Conservation (phyloP, 1,140 invertebrate species). For the Ips nitidus region DNA sequence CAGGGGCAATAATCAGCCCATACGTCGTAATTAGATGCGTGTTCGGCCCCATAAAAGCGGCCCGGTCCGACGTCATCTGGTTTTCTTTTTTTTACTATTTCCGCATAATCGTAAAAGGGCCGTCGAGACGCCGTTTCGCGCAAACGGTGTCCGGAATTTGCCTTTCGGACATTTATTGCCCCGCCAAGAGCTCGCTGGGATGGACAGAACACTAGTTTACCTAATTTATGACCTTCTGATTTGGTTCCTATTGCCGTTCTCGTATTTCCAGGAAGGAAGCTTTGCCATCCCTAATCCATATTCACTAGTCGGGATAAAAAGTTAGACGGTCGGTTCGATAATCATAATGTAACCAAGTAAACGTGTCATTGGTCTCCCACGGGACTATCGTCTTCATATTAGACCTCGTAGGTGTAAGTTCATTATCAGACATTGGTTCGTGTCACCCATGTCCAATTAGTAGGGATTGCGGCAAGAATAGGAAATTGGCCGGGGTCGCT, state of each 20-base stretch:
- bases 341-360: too few species aligned
- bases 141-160: constrained; percentile 52
- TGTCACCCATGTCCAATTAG: constrained; percentile 35
- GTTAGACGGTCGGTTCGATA: too few species aligned
- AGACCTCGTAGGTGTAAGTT: constrained; percentile 23
- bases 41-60: constrained; percentile 40
- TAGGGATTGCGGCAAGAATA: constrained; percentile 29
- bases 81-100: constrained; percentile 51
- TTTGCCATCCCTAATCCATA: neutral
- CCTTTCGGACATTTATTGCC: constrained; percentile 51
- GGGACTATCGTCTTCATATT: too few species aligned
- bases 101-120: constrained; percentile 52
- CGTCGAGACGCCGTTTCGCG: constrained; percentile 48
- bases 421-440: constrained; percentile 29
- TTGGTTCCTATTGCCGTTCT: constrained; percentile 11
- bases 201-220: constrained; percentile 29
- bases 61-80: constrained; percentile 47
- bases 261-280: neutral
- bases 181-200: constrained; percentile 19
- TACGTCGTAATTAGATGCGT: constrained; percentile 50
- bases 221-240: constrained; percentile 31
- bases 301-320: too few species aligned
- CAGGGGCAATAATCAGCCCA: constrained; percentile 43
- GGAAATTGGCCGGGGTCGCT: constrained; percentile 6
- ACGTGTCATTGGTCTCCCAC: too few species aligned